Evolutionary conservation across 2,888 invertebrate genomes (phyloP), one percentile per base, ranked within the genome.

Genomic region (Plagodis dolabraria): DNA sequence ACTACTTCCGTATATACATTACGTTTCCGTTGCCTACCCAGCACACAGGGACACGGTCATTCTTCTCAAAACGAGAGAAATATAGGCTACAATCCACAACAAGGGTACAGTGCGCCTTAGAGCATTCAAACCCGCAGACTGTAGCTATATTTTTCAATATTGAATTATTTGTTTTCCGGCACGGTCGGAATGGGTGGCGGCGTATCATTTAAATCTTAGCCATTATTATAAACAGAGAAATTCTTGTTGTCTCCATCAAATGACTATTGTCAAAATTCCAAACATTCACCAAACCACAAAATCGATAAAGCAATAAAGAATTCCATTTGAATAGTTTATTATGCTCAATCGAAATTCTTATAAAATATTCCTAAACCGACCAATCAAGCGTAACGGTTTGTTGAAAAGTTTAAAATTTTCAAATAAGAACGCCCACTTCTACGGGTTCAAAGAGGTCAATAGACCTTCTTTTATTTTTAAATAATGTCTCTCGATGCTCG

Each of bases 381-480:
- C 76, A 80, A 79, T 82, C 78, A 76, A 59, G 72, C 73, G 74
- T 76, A 78, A 76, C 77, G 69, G 70, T 65, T 55, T 50, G 22
- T 53, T 53, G 48, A 65, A 54, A 68, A 69, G 62, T 67, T 65
- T 64, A 66, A 71, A 40, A 66, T 60, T 64, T 68, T 63, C 60
- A 66, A 70, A 67, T 68, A 58, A 61, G 63, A 72, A 75, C 75
- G 72, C 75, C 79, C 73, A 77, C 80, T 85, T 85, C 74, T 86
- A 83, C 76, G 80, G 71, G 87, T 82, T 87, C 85, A 33, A 2
- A 7, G 76, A 79, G 86, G 82, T 86, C 83, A 79, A 56, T 63
- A 63, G 65, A 72, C 74, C 77, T 71, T 75, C 77, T 71, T 75
- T 78, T 80, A 85, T 85, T 83, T 80, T 85, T 79, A 76, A 83